A percentile compares a stretch with the other conserved stretches of the same genome.
Conservation (phyloP, 2,113 vertebrate genomes). For the Microtus richardsoni region DNA sequence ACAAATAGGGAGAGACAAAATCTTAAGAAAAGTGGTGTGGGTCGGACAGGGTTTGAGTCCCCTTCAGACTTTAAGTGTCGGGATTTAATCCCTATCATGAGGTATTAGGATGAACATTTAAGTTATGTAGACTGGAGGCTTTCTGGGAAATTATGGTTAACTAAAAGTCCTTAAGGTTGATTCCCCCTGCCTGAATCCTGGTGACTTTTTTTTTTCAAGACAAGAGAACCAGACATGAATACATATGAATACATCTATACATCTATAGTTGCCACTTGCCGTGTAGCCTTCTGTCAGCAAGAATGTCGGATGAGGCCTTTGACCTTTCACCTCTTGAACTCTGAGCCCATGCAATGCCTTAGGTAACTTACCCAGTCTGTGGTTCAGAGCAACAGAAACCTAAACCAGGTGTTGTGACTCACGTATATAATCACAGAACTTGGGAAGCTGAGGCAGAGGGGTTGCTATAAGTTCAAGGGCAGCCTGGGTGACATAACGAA, state of each 20-base stretch:
- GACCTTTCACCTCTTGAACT: background rate
- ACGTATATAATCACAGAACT: background rate
- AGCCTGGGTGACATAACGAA: background rate
- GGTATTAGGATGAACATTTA: background rate
- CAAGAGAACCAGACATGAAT: background rate
- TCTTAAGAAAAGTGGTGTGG: background rate
- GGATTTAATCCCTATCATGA: background rate
- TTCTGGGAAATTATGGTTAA: background rate
- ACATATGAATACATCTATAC: background rate
- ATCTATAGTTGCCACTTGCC: background rate
- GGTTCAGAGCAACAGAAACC: background rate
- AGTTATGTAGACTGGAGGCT: background rate
- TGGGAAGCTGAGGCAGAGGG: background rate
- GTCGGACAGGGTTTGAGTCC: background rate
- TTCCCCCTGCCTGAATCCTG: background rate
- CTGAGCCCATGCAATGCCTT: background rate
- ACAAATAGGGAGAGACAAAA: background rate
- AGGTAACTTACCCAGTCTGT: background rate
- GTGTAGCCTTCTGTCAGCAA: background rate
- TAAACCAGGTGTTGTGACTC: background rate
- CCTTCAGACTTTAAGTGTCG: background rate
- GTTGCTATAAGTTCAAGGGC: too few species aligned
- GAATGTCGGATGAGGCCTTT: background rate
- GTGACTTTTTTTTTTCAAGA: background rate
- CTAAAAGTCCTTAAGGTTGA: background rate